These are phyloP conservation scores for Camponotus vicinus DNA, from an alignment of 1,140 invertebrate species.

Conservation along the genomic window DNA sequence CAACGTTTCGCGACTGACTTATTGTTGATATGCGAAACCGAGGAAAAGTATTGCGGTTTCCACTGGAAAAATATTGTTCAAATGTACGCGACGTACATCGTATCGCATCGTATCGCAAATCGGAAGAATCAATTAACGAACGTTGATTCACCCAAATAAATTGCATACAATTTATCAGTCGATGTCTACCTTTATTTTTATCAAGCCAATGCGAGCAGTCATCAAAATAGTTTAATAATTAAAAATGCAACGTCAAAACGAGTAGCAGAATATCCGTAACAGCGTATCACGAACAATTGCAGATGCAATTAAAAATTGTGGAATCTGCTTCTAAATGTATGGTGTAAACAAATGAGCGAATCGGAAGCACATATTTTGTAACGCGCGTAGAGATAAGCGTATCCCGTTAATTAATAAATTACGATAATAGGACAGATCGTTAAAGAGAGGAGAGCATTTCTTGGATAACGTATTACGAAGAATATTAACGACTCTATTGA, in stretches of 20 bases:
- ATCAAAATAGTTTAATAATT: slow-evolving; percentile 63
- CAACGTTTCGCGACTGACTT: slow-evolving; percentile 37
- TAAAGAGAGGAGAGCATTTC: slow-evolving; percentile 37
- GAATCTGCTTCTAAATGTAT: slow-evolving; percentile 44
- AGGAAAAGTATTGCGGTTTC: slow-evolving; percentile 49
- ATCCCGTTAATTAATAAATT: slow-evolving; percentile 65
- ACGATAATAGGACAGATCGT: slow-evolving; percentile 36
- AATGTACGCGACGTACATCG: slow-evolving; percentile 40
- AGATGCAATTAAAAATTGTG: slow-evolving; percentile 60
- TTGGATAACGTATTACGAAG: slow-evolving; percentile 63
- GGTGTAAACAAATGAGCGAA: slow-evolving; percentile 42
- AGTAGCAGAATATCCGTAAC: slow-evolving; percentile 61
- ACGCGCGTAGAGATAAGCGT: slow-evolving; percentile 21
- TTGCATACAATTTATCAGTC: slow-evolving; percentile 61
- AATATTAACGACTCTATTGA: slow-evolving; percentile 65
- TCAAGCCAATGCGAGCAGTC: slow-evolving; percentile 46
- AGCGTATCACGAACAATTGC: slow-evolving; percentile 60
- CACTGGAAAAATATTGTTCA: slow-evolving; percentile 47
- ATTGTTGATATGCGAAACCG: slow-evolving; percentile 33
- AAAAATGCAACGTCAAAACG: slow-evolving; percentile 61
- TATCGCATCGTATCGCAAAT: slow-evolving; percentile 46
- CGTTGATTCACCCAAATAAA: slow-evolving; percentile 59
- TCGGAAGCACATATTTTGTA: slow-evolving; percentile 35
- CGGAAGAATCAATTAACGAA: slow-evolving; percentile 62
- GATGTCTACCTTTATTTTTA: slow-evolving; percentile 54